Evolutionary conservation across 2,888 invertebrate species (phyloP).

Genomic region (Chrysopilus asiliformis): DNA sequence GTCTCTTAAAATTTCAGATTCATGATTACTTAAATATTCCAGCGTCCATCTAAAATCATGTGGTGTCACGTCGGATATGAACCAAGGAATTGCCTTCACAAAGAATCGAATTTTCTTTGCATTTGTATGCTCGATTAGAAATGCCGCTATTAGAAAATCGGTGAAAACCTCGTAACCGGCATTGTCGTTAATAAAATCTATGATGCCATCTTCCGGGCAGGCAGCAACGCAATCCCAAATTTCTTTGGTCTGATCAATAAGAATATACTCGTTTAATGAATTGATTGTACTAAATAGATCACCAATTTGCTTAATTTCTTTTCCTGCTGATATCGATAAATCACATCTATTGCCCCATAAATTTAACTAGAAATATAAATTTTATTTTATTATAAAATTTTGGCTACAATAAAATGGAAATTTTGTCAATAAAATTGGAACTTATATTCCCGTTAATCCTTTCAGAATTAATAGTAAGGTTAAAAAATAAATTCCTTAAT

Average conservation of each 20-base stretch:
- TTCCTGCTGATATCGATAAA: constrained; percentile 69
- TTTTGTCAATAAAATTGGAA: no score
- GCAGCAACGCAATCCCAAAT: constrained; percentile 40
- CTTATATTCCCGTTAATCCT: no score
- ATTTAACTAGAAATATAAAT: constrained; percentile 41
- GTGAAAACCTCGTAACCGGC: constrained; percentile 85
- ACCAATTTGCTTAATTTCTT: constrained; percentile 41
- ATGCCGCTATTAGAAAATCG: constrained; percentile 78
- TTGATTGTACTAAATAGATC: constrained; percentile 44
- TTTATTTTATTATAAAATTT: not conserved
- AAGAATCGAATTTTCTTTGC: constrained; percentile 65
- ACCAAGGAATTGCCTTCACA: constrained; percentile 88
- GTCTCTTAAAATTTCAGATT: constrained; percentile 21
- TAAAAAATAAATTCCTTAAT: constrained; percentile 7
- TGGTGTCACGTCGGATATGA: constrained; percentile 75
- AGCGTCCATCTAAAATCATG: constrained; percentile 63
- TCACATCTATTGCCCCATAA: constrained; percentile 96
- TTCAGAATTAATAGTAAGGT: not conserved
- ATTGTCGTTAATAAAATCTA: constrained; percentile 81
- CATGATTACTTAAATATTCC: constrained; percentile 33
- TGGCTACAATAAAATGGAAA: no score
- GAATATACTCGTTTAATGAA: constrained; percentile 42
- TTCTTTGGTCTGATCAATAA: constrained; percentile 45
- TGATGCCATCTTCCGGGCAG: constrained; percentile 20
- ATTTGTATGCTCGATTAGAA: constrained; percentile 47